Evolutionary conservation across 1,140 invertebrate genomes (phyloP), one percentile per base, ranked within the genome.

Genomic region (Ctenoplectra terminalis): DNA sequence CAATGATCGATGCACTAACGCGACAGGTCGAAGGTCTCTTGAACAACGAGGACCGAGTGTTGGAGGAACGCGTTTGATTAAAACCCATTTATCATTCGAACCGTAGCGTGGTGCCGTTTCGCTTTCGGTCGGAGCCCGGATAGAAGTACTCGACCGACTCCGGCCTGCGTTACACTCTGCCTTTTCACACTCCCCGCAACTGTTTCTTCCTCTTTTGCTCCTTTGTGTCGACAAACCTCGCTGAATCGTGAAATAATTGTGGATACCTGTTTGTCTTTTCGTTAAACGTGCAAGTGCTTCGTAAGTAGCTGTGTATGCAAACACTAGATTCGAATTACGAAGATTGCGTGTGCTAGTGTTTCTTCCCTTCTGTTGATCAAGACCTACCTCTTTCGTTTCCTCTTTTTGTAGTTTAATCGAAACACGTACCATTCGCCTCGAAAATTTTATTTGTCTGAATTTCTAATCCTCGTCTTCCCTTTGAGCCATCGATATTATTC

Each of bases 11-110:
- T 83, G 84, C 81, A 50, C 43, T n/a, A 4, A 11, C 40, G 31
- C 60, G 74, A 61, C 71, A 66, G 52, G 23, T 54, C 69, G 70
- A 56, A 71, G 60, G 31, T 52, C 43, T 48, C 48, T 48, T 15
- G 23, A 56, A 61, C 37, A 31, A 43, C 34, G 23, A 2, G 23
- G 37, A n/a, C 26, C 11, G 43, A 71, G 50, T 34, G n/a, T 31
- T 43, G 26, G 48, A 66, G 75, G 81, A 83, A 83, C 72, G 70
- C 86, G 86, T 87, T 87, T 87, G 81, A 87, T 87, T 87, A 84
- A 87, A 87, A 87, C 58, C 67, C 85, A 87, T 87, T 87, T 83
- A 84, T 87, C 81, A 87, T 73, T 80, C 58, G 75, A 84, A 69
- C 71, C 72, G 63, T 56, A 52, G 11, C 40, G 40, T 40, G 9